Conservation (phyloP, 2,888 invertebrate species). For the Ophion slaviceki region DNA sequence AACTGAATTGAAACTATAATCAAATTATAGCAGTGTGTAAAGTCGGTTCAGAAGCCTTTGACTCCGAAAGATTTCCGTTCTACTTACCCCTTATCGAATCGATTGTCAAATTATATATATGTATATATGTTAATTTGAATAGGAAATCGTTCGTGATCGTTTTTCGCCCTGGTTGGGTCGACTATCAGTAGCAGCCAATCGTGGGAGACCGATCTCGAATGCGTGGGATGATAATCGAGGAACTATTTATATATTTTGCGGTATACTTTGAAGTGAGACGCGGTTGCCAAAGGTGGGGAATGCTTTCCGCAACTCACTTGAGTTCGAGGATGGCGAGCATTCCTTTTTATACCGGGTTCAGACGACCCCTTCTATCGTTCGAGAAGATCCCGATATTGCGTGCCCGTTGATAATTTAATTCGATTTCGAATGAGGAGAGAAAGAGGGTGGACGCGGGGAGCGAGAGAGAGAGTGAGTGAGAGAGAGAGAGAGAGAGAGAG, state of each 20-base stretch:
- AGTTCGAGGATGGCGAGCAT: conserved; percentile 65
- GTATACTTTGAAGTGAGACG: conserved; percentile 81
- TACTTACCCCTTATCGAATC: too few species aligned
- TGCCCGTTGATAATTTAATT: conserved; percentile 82
- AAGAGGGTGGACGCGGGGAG: background rate
- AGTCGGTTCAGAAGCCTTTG: too few species aligned
- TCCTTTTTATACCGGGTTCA: conserved; percentile 78
- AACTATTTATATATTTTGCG: conserved; percentile 31
- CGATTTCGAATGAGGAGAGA: conserved; percentile 73
- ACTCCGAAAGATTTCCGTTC: too few species aligned
- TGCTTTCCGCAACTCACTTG: conserved; percentile 82
- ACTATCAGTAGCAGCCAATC: background rate
- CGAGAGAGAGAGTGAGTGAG: background rate
- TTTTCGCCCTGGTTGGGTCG: background rate
- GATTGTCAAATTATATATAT: background rate
- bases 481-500: background rate
- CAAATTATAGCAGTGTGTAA: too few species aligned
- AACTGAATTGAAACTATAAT: too few species aligned
- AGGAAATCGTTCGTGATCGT: background rate
- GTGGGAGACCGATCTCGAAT: conserved; percentile 28
- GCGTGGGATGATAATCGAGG: conserved; percentile 29
- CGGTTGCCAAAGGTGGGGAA: conserved; percentile 76
- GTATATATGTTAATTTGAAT: background rate
- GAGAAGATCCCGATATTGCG: conserved; percentile 77
- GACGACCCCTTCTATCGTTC: conserved; percentile 46